Conservation (phyloP, 2,113 vertebrate species). For the Piaya cayana region DNA sequence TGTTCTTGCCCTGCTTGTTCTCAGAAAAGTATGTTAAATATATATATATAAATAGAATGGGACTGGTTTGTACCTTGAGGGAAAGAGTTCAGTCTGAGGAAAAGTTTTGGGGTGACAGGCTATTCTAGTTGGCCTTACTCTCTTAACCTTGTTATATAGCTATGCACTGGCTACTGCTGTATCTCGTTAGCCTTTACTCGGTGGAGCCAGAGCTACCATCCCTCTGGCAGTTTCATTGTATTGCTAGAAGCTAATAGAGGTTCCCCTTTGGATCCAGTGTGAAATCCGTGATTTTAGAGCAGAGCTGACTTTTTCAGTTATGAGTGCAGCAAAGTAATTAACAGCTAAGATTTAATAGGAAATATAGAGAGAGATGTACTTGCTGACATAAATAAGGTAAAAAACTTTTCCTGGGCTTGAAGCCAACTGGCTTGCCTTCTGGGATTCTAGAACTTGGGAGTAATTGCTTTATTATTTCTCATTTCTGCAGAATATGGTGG, state of each 20-base stretch:
- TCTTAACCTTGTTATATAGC: neutral
- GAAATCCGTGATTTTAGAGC: neutral
- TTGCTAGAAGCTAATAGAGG: neutral
- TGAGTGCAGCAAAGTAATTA: constrained; percentile 8
- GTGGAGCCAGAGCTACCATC: neutral
- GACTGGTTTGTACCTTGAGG: neutral
- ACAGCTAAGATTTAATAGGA: constrained; percentile 2
- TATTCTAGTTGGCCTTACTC: neutral
- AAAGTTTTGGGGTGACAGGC: neutral
- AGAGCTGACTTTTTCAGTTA: neutral
- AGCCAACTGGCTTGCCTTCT: neutral
- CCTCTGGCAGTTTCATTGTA: neutral
- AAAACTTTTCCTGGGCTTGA: constrained; percentile 4
- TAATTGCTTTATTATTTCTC: constrained; percentile 11
- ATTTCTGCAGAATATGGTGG: neutral
- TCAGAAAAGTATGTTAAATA: neutral
- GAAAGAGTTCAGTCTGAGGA: neutral
- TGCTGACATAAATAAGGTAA: neutral
- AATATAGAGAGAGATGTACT: neutral
- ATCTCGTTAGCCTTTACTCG: neutral
- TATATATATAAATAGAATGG: neutral
- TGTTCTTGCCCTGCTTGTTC: neutral
- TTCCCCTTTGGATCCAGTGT: neutral
- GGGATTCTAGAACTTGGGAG: neutral
- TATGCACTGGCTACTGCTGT: neutral